Percentiles rank a stretch among this genome's conserved stretches.
phyloP scores from a whole-genome alignment of 2,113 vertebrate genomes.

The Silurus glanis region DNA sequence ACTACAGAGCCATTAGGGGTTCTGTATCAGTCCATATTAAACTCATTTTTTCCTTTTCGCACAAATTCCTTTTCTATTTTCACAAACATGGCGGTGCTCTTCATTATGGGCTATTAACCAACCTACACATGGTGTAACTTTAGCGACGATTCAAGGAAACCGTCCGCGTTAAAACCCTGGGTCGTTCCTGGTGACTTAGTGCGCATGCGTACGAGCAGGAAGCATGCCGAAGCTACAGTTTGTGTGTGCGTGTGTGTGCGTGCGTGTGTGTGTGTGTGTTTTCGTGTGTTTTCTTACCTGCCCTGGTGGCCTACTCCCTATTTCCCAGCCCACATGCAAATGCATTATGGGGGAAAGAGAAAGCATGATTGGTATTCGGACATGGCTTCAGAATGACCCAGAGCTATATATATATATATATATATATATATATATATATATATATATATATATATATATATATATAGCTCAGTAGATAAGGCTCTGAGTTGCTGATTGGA shows the following conservation, averaged over 20 bases:
- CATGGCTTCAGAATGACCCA: background rate
- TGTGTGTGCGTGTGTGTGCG: constrained; percentile 60
- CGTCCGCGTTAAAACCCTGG: background rate
- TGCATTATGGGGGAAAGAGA: constrained; percentile 1
- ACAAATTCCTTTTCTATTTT: background rate
- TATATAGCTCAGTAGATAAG: no score
- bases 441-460: no score
- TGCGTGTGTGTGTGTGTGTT: constrained; percentile 50
- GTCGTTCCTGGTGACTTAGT: constrained; percentile 59
- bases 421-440: no score
- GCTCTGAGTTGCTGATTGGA: no score
- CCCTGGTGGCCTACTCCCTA: constrained; percentile 10
- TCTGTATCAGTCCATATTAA: background rate
- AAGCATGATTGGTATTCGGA: background rate
- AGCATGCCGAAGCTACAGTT: background rate
- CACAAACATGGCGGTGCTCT: no score
- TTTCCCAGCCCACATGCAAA: background rate
- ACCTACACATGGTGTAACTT: background rate
- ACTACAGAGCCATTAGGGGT: background rate
- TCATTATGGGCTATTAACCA: background rate
- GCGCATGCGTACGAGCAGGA: constrained; percentile 64
- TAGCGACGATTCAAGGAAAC: background rate
- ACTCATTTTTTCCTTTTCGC: background rate
- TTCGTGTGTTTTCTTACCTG: constrained; percentile 45
- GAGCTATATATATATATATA: background rate